Base-by-base conservation (phyloP, 1,140 invertebrate species). In the Cydia fagiglandana region DNA sequence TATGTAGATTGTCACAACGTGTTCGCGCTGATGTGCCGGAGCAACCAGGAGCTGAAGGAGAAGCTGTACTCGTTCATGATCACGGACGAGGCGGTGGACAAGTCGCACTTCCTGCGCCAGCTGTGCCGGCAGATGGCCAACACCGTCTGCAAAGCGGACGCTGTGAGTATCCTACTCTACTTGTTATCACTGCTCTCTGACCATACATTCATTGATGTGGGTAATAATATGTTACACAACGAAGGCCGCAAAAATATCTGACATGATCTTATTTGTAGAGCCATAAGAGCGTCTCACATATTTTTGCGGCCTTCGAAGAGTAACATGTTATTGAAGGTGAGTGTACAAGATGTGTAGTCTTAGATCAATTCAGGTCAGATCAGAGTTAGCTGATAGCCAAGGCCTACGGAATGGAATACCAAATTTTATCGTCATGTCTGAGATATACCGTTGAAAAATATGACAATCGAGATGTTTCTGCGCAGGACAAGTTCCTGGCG, bases 61-160 rank as follows among this genome's bases (percentile, higher is more conserved):
- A 96, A 96, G 84, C 91, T 98, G 45, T 98, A 96, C 93, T 96
- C 96, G 12, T 99, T 99, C 89, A 96, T 96, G 80, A 96, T 98
- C 82, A 95, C 94, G 7, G 96, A 97, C 80, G 97, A 97, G 76
- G 95, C 96, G 73, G 94, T 95, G 47, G 95, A 97, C 86, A 99
- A 98, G 91, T 93, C 94, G 20, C 94, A 95, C 79, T 97, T 98
- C 89, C 94, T 98, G 74, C 95, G 95, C 79, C 96, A 95, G 73
- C 93, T 99, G 45, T 98, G 97, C 87, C 95, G 97, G 84, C 96
- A 97, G 90, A 97, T 98, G 94, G 96, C 96, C n/a, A 96, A 97
- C 84, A 96, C 96, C 77, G 95, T 96, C 80, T 97, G 96, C 91
- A 96, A 96, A 91, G 95, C 96, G 79, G 96, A 97, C 94, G 95